Base-by-base conservation (phyloP, 1,140 invertebrate genomes). In the Coptotermes formosanus region DNA sequence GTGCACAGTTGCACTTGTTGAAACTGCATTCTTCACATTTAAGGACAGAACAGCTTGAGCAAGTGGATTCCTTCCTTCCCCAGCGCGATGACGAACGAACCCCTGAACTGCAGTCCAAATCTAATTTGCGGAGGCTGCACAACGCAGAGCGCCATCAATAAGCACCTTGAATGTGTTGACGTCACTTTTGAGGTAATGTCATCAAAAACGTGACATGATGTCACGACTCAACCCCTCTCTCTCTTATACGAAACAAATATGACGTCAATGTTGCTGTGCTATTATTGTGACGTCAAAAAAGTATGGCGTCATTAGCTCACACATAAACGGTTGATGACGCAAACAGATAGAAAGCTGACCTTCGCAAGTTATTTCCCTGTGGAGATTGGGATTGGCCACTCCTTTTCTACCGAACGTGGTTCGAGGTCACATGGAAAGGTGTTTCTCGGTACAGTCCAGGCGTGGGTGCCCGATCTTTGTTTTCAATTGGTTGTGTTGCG, bases 311-410 rank as follows among this genome's bases (percentile, higher is more conserved):
- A 19, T 75, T 75, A 7, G 8, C 64, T n/a, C 3, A 30, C 64
- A 30, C 12, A 64, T 64, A 64, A 75, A 75, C 30, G 64, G 64
- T 25, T 75, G 25, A 75, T 75, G 64, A 75, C 64, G 64, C n/a
- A 75, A 75, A 75, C 64, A 30, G 64, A 75, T 75, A 30, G 64
- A 75, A 75, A 75, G 64, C 64, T 75, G 64, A 75, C 64, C 64
- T 75, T 75, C 64, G n/a, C 64, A 75, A 75, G 64, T 30, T 11
- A n/a, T 30, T n/a, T 75, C 64, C 8, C 64, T 14, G n/a, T 75
- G 64, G 64, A 8, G 16, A 75, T 6, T 30, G n/a, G 14, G 64
- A n/a, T 30, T 75, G 64, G 25, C 64, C 64, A 75, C 25, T 75
- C 64, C 64, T 75, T n/a, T 75, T 25, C 64, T 25, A 30, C 25